phyloP scores from a whole-genome alignment of 2,888 invertebrate genomes.

The Mamestra brassicae region DNA sequence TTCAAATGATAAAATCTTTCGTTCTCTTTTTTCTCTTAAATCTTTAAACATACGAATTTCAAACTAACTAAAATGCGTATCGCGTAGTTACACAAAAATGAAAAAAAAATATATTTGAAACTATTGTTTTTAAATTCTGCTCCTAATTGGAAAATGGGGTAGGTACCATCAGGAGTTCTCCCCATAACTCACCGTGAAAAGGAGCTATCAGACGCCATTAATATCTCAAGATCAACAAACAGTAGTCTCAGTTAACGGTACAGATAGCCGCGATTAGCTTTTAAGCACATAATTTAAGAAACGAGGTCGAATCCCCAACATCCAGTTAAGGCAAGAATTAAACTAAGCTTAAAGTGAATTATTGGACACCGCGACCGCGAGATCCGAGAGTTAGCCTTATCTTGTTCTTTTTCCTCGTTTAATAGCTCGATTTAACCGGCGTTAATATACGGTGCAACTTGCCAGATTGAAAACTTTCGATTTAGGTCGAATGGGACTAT shows the following conservation, averaged over 20 bases:
- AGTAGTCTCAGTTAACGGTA: constrained; percentile 51
- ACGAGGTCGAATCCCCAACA: constrained; percentile 61
- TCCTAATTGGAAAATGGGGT: neutral
- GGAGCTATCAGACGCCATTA: constrained; percentile 29
- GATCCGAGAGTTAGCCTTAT: constrained; percentile 58
- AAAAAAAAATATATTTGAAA: no score
- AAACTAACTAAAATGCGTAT: no score
- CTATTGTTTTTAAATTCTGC: no score
- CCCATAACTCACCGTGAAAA: neutral
- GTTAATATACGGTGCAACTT: constrained; percentile 52
- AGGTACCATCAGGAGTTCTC: neutral
- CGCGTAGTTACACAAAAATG: no score
- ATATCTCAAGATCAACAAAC: constrained; percentile 53
- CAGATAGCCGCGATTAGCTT: constrained; percentile 62
- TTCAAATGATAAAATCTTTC: no score
- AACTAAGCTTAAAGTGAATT: constrained; percentile 67
- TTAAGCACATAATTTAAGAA: constrained; percentile 67
- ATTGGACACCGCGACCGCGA: constrained; percentile 64
- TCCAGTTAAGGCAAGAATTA: constrained; percentile 66
- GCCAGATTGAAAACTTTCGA: constrained; percentile 24
- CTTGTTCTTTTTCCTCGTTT: constrained; percentile 64
- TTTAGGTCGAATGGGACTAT: constrained; percentile 19
- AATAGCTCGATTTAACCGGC: constrained; percentile 51
- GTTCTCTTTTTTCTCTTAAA: no score
- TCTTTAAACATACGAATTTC: no score